phyloP scores from a whole-genome alignment of 1,140 invertebrate genomes.

The Drosophila pectinifera region DNA sequence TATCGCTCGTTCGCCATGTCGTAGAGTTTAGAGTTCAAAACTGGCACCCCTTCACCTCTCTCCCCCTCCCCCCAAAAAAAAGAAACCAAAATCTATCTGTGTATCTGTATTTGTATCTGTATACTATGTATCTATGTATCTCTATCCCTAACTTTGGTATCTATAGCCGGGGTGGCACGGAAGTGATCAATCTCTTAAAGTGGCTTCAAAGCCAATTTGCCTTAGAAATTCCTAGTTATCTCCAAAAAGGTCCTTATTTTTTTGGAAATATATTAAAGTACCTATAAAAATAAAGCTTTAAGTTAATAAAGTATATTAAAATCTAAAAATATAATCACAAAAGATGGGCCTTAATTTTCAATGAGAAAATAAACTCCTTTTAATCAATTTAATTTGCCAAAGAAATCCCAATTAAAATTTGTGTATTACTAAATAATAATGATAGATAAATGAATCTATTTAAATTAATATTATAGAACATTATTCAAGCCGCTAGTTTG shows the following conservation, averaged over 20 bases:
- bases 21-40: slow-evolving; percentile 44
- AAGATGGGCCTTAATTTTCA: neutral
- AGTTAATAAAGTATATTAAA: neutral
- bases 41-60: slow-evolving; percentile 16
- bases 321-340: neutral
- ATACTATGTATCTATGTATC: slow-evolving; percentile 12
- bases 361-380: no score
- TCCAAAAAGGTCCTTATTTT: neutral
- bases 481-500: no score
- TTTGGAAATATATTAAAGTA: no score
- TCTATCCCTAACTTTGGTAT: neutral
- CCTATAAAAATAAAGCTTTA: neutral
- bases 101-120: slow-evolving; percentile 13
- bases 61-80: neutral
- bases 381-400: no score
- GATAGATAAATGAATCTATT: no score
- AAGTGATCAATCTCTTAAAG: neutral
- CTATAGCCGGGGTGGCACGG: neutral
- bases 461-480: no score
- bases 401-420: no score
- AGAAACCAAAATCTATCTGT: slow-evolving; percentile 5
- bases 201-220: no score
- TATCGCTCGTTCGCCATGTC: slow-evolving; percentile 76
- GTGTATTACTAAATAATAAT: no score
- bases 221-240: no score